Conservation (phyloP, 1,140 invertebrate species). For the Heliconius hewitsoni region DNA sequence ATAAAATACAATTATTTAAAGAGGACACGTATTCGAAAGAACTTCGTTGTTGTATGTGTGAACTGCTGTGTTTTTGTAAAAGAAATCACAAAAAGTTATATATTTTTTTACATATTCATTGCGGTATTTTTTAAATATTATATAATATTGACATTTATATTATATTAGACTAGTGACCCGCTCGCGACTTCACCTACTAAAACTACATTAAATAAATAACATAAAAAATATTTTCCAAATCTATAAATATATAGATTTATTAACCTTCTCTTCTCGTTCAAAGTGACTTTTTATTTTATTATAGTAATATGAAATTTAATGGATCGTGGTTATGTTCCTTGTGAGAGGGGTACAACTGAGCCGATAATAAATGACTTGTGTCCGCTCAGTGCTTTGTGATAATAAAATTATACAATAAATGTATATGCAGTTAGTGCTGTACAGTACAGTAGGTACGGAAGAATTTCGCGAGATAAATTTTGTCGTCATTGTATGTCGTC, state of each 20-base stretch:
- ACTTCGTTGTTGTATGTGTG: no score
- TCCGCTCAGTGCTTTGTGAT: constrained; percentile 23
- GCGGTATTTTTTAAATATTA: no score
- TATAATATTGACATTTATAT: no score
- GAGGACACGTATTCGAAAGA: no score
- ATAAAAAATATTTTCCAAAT: background rate
- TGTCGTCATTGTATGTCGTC: background rate
- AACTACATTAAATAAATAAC: no score
- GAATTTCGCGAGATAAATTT: background rate
- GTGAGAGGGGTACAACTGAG: constrained; percentile 31
- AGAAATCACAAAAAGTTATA: no score
- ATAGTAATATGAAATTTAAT: constrained; percentile 28
- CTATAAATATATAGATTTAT: background rate
- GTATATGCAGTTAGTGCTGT: background rate
- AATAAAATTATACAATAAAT: constrained; percentile 30
- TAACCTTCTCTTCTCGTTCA: background rate
- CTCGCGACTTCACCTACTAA: no score
- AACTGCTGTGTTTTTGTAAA: no score
- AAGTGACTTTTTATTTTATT: constrained; percentile 14
- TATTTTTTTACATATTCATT: no score
- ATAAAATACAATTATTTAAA: no score
- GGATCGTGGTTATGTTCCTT: constrained; percentile 26
- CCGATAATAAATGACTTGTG: constrained; percentile 42
- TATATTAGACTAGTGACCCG: no score
- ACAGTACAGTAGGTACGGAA: no score